These are phyloP conservation scores for Ptychobarbus kaznakovi DNA, from an alignment of 2,797 vertebrate species.

Conservation along the genomic window DNA sequence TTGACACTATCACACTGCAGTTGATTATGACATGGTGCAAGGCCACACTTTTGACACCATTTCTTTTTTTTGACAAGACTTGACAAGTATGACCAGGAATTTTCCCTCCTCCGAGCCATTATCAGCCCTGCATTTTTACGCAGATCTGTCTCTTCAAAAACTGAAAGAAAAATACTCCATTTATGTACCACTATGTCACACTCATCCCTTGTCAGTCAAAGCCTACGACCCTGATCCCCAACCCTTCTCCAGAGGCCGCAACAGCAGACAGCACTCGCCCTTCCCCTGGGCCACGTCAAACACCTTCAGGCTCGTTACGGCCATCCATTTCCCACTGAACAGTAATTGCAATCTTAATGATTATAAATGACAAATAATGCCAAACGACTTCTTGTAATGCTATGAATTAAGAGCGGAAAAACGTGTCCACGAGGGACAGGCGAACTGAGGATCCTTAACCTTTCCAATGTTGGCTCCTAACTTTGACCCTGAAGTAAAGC, in stretches of 20 bases:
- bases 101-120: conserved; percentile 10
- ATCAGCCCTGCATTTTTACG: conserved; percentile 30
- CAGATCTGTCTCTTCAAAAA: conserved; percentile 34
- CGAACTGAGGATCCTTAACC: conserved; percentile 26
- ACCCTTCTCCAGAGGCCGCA: conserved; percentile 34
- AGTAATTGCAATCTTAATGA: conserved; percentile 6
- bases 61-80: conserved; percentile 23
- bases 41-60: conserved; percentile 5
- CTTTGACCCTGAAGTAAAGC: conserved; percentile 47
- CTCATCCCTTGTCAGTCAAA: conserved; percentile 40
- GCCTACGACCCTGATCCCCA: conserved; percentile 13
- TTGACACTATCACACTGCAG: neutral
- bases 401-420: conserved; percentile 23
- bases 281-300: conserved; percentile 17
- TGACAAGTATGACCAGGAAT: conserved; percentile 35
- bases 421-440: neutral
- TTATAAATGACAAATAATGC: conserved; percentile 11
- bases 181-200: conserved; percentile 44
- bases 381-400: neutral
- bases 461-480: conserved; percentile 20
- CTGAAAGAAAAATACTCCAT: conserved; percentile 23
- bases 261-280: conserved; percentile 13
- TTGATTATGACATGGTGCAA: conserved; percentile 2
- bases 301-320: neutral
- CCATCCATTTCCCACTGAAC: conserved; percentile 6